Evolutionary conservation across 1,140 invertebrate species (phyloP).

Genomic region (Heliconius himera): DNA sequence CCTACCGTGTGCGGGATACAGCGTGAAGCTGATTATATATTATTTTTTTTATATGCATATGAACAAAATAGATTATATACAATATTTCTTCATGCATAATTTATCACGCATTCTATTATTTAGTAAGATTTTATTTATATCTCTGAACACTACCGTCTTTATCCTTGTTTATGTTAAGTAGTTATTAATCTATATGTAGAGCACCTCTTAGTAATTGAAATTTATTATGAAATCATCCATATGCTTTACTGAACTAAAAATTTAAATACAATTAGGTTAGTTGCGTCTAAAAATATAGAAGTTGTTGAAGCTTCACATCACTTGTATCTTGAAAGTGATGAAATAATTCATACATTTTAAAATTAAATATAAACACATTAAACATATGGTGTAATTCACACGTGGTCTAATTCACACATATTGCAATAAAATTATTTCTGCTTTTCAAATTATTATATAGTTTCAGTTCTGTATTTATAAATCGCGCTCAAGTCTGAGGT

Average conservation of each 20-base stretch:
- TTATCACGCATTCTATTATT: too few relatives aligned
- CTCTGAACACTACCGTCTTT: constrained; percentile 22
- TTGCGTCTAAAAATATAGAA: constrained; percentile 8
- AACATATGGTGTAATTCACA: constrained; percentile 21
- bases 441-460: neutral
- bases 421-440: neutral
- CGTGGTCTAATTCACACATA: neutral
- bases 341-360: neutral
- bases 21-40: too few relatives aligned
- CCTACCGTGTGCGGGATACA: too few relatives aligned
- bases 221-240: constrained; percentile 15
- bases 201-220: constrained; percentile 9
- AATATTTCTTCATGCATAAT: too few relatives aligned
- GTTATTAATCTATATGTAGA: neutral
- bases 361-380: constrained; percentile 8
- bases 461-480: neutral
- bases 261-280: constrained; percentile 3
- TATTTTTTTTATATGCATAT: too few relatives aligned
- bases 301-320: constrained; percentile 1
- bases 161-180: constrained; percentile 26
- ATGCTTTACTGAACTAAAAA: neutral
- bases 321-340: neutral
- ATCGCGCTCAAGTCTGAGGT: too few relatives aligned
- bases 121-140: constrained; percentile 22
- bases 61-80: too few relatives aligned